phyloP scores from a whole-genome alignment of 2,888 invertebrate species.

The Tuta absoluta region DNA sequence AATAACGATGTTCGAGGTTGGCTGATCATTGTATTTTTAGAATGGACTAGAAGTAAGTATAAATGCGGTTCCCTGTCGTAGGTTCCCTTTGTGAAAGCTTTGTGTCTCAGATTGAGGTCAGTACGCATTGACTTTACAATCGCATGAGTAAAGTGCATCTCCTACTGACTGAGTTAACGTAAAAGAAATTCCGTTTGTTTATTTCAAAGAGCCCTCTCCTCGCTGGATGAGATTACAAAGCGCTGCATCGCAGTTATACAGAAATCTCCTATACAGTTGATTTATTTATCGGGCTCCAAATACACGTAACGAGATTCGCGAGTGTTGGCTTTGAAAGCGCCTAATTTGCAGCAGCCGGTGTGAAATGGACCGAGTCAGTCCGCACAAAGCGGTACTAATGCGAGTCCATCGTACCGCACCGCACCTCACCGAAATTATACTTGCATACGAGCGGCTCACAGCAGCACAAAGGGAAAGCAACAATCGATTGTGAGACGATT shows the following conservation, averaged over 20 bases:
- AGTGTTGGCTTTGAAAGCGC: constrained; percentile 31
- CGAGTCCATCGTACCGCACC: constrained; percentile 50
- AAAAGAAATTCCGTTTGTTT: background rate
- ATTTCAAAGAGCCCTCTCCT: background rate
- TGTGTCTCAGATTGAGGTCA: constrained; percentile 5
- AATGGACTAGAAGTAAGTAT: background rate
- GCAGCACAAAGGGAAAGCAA: constrained; percentile 21
- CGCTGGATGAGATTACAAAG: background rate
- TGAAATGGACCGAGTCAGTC: constrained; percentile 73
- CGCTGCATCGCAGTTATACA: background rate
- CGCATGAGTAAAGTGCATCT: constrained; percentile 9
- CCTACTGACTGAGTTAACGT: background rate
- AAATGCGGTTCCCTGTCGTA: background rate
- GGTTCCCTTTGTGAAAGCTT: background rate
- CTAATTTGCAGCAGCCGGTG: constrained; percentile 65
- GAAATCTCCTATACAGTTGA: constrained; percentile 19
- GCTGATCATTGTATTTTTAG: background rate
- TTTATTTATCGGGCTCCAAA: constrained; percentile 23
- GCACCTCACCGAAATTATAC: constrained; percentile 62
- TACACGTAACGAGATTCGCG: constrained; percentile 27
- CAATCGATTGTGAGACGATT: constrained; percentile 9
- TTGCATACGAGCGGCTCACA: constrained; percentile 68
- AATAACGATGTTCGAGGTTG: background rate
- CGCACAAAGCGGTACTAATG: constrained; percentile 72
- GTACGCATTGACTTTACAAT: constrained; percentile 16